These are phyloP conservation scores for Apeira syringaria DNA, from an alignment of 2,888 invertebrate genomes.

Conservation along the genomic window DNA sequence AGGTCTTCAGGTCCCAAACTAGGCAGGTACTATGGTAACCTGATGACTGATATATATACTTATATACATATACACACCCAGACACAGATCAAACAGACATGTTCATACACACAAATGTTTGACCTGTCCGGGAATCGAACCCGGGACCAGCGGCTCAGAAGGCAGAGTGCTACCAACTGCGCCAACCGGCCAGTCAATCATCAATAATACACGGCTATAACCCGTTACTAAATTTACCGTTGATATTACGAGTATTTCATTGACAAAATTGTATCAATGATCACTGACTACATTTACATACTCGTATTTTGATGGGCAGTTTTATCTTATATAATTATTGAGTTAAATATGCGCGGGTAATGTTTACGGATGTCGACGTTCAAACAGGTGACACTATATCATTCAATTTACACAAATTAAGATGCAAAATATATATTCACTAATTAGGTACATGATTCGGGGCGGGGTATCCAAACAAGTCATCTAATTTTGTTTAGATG, in stretches of 20 bases:
- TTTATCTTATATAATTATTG: slow-evolving; percentile 2
- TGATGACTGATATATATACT: too few relatives aligned
- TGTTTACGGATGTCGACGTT: slow-evolving; percentile 7
- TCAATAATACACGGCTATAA: not conserved
- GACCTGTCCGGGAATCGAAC: too few relatives aligned
- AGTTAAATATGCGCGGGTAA: slow-evolving; percentile 1
- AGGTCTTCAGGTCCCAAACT: too few relatives aligned
- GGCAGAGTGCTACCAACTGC: too few relatives aligned
- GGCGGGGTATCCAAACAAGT: slow-evolving; percentile 27
- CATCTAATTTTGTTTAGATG: slow-evolving; percentile 2
- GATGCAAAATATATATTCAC: slow-evolving; percentile 17
- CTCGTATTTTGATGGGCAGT: not conserved
- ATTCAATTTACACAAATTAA: slow-evolving; percentile 10
- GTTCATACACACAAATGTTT: too few relatives aligned
- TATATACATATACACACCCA: too few relatives aligned
- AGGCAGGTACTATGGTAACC: too few relatives aligned
- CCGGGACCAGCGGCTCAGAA: too few relatives aligned
- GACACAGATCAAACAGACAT: too few relatives aligned
- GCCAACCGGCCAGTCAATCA: too few relatives aligned
- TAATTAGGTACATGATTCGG: slow-evolving; percentile 25
- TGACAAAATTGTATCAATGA: slow-evolving; percentile 4
- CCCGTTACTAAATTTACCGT: not conserved
- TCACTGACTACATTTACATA: not conserved
- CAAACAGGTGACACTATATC: not conserved
- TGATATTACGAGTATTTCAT: not conserved